Evolutionary conservation across 2,888 invertebrate genomes (phyloP), one percentile per base, ranked within the genome.

Genomic region (Drosophila antonietae): DNA sequence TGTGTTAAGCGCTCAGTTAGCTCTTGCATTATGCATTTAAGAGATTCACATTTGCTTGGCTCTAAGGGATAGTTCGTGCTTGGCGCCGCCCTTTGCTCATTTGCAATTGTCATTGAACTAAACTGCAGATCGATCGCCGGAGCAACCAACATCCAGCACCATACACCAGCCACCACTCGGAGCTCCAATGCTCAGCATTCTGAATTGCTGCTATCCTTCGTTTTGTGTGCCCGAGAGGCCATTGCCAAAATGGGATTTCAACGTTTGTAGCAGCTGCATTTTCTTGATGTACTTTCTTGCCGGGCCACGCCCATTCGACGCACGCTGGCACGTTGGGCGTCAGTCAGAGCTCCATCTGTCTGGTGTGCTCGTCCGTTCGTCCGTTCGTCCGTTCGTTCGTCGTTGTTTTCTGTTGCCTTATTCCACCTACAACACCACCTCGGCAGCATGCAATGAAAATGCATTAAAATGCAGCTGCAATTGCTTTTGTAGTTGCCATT

Each of bases 401-500:
- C 28, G 62, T 57, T 73, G 68, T 39, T 70, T 67, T 46, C 61
- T 56, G 61, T 59, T 58, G 51, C 51, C 57, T 51, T 49, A 31
- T 31, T n/a, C 52, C 77, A 66, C 53, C 64, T 66, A n/a, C n/a
- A n/a, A 63, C 28, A 28, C 5, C 28, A 28, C 68, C 64, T 58
- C 70, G 35, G 49, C 63, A 57, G 68, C 37, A 46, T 67, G 62
- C 67, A 72, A 73, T 79, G 82, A 72, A 73, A 82, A 85, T 83
- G 78, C 86, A 88, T 84, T 88, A 83, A 88, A 88, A 88, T 83
- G 67, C 83, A 85, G 77, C 69, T 71, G 81, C 74, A 73, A 83
- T 78, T 78, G 75, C 75, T 66, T 81, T 68, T 67, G 68, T 58
- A 71, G 60, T 46, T 59, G 47, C 23, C 43, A 66, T 41, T 37